phyloP scores from a whole-genome alignment of 2,113 vertebrate species.

The Syngnathus scovelli region DNA sequence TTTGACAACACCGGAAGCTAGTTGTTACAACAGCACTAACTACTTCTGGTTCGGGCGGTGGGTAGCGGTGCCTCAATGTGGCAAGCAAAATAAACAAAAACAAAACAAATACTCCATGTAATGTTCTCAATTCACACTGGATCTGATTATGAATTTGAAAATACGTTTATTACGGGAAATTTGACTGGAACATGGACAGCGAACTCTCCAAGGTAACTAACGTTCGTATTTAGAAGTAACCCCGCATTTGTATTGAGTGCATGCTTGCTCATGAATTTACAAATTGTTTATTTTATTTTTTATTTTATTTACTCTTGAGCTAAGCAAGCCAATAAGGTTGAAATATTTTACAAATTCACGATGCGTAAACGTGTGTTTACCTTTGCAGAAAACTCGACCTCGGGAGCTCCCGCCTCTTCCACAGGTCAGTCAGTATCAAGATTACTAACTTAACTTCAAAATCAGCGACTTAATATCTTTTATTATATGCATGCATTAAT shows the following conservation, averaged over 20 bases:
- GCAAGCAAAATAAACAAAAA: not conserved
- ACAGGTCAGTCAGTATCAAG: constrained; percentile 35
- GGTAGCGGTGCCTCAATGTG: accelerated
- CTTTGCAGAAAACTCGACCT: constrained; percentile 28
- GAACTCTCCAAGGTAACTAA: not conserved
- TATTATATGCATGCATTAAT: not conserved
- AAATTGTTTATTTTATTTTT: not conserved
- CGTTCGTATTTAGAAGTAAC: no score
- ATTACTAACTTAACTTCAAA: not conserved
- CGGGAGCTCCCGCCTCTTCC: constrained; percentile 67
- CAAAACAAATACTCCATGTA: constrained; percentile 12
- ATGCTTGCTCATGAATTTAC: not conserved
- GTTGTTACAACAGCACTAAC: not conserved
- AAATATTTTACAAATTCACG: not conserved
- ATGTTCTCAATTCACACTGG: not conserved
- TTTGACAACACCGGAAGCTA: constrained; percentile 27
- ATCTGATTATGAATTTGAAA: not conserved
- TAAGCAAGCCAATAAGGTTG: not conserved
- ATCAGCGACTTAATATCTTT: not conserved
- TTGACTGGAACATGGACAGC: not conserved
- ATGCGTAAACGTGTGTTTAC: not conserved
- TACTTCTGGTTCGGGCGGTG: constrained; percentile 9
- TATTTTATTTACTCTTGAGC: not conserved
- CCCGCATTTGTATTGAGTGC: not conserved
- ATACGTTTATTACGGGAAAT: not conserved